Evolutionary conservation across 2,113 vertebrate species (phyloP).

Genomic region (Isichthys henryi): DNA sequence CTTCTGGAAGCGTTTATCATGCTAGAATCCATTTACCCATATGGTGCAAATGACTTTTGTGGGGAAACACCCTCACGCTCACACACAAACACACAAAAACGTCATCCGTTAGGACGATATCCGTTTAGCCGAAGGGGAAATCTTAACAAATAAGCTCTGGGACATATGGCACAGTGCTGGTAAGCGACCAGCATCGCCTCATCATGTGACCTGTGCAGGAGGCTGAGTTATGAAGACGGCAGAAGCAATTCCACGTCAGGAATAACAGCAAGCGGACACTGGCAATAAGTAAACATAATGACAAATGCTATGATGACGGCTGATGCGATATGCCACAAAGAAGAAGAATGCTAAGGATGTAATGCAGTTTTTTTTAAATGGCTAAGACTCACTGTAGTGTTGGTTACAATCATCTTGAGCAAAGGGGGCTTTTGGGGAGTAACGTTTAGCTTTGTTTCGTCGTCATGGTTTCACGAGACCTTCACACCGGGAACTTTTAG

Average conservation of each 20-base stretch:
- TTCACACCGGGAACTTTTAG: not conserved
- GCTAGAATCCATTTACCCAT: not conserved
- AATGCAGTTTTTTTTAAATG: not conserved
- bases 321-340: not conserved
- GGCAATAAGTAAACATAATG: not conserved
- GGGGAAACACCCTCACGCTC: not conserved
- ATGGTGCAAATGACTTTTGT: slow-evolving; percentile 4
- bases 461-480: not conserved
- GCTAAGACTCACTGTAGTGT: not conserved
- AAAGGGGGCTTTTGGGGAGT: not conserved
- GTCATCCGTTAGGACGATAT: not conserved
- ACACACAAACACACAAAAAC: not conserved
- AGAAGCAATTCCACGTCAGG: not conserved
- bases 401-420: not conserved
- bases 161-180: not conserved
- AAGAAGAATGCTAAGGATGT: not conserved
- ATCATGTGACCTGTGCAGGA: not conserved
- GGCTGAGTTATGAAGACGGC: not conserved
- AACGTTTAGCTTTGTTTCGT: not conserved
- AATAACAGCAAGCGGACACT: not conserved
- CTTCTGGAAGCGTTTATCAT: slow-evolving; percentile 2
- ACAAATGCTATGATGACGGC: not conserved
- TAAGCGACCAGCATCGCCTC: not conserved
- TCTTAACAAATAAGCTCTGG: not conserved
- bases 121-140: not conserved